Conservation (phyloP, 2,113 vertebrate genomes). For the Pelecanoides urinatrix region DNA sequence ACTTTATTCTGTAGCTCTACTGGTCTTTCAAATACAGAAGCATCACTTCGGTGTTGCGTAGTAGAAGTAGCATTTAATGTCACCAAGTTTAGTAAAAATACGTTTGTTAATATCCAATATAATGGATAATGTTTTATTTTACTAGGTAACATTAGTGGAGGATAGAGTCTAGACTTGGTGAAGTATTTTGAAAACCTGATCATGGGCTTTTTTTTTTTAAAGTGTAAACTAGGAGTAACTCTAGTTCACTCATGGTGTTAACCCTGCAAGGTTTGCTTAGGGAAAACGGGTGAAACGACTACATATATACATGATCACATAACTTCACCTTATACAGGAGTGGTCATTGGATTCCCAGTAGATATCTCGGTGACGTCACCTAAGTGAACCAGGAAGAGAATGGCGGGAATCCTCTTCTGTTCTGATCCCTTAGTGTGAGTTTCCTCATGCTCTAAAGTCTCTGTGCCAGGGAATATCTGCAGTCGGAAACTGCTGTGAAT, state of each 20-base stretch:
- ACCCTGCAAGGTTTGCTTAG: neutral
- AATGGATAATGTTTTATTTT: neutral
- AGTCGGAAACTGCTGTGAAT: neutral
- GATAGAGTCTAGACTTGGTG: neutral
- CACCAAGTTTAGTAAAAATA: neutral
- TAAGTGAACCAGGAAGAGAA: neutral
- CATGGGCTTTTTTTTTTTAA: neutral
- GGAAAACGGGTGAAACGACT: neutral
- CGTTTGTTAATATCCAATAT: neutral
- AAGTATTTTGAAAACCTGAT: neutral
- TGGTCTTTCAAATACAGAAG: neutral
- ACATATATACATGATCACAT: accelerated
- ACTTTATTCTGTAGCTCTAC: neutral
- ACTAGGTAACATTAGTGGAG: neutral
- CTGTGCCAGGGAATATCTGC: neutral
- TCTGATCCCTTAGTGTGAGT: neutral
- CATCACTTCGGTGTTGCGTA: neutral
- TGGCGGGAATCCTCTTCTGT: neutral
- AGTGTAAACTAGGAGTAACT: neutral
- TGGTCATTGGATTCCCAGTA: neutral
- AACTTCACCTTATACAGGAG: neutral
- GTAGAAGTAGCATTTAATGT: neutral
- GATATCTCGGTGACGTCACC: neutral
- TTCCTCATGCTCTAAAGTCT: neutral
- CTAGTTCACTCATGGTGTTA: neutral